Evolutionary conservation across 2,113 vertebrate genomes (phyloP).

Genomic region (Naja naja): DNA sequence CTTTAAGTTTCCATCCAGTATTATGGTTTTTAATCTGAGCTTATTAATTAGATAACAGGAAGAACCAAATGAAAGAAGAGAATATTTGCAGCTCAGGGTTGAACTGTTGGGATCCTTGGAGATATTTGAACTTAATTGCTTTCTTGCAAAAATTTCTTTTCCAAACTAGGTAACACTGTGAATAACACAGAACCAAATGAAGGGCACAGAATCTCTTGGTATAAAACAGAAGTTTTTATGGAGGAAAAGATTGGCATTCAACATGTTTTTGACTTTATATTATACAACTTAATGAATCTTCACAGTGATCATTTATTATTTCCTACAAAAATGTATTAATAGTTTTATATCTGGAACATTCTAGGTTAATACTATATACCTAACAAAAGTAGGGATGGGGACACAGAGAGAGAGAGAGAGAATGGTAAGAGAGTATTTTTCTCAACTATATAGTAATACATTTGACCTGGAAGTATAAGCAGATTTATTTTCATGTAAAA

Average conservation of each 20-base stretch:
- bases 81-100: not conserved
- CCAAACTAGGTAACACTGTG: not conserved
- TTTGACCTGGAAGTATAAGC: not conserved
- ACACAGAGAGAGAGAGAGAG: not conserved
- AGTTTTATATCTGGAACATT: constrained; percentile 37
- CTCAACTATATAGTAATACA: not conserved
- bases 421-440: not conserved
- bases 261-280: constrained; percentile 23
- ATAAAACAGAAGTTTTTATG: not conserved
- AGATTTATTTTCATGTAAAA: not conserved
- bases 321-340: constrained; percentile 41
- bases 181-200: not conserved
- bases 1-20: not conserved
- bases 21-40: not conserved
- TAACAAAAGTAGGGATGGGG: not conserved
- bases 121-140: not conserved
- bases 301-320: constrained; percentile 19
- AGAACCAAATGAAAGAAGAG: not conserved
- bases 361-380: constrained; percentile 10
- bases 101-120: not conserved
- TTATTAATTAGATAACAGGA: not conserved
- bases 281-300: constrained; percentile 35
- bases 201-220: fast-evolving
- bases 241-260: not conserved
- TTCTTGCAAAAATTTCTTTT: not conserved